Base-by-base conservation (phyloP, 2,113 vertebrate genomes). In the Todiramphus chloris region DNA sequence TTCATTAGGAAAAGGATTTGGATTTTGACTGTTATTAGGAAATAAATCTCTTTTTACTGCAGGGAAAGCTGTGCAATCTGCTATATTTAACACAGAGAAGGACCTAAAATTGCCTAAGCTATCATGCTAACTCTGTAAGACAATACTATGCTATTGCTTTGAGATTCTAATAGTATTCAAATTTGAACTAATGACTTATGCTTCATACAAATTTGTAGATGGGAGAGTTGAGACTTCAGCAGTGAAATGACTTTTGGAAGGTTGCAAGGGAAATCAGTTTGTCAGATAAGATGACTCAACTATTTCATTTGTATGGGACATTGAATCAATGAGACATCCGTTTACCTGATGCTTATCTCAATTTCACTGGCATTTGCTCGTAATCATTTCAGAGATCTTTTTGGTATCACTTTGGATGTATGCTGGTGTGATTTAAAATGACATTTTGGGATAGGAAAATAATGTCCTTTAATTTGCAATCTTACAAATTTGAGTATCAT, bases 1-100 rank as follows among this genome's bases (percentile, higher is more conserved):
- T 77, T 95, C 56, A 62, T 75, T 93, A 92, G 82, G 41, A 88
- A 77, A 79, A 59, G 63, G 75, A 85, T 88, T 90, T 95, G 72
- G 46, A 74, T 89, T 90, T 80, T 68, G n/a, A 92, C 43, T 1
- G 0, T 72, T 90, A 27, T 48, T 67, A 60, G 58, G 39, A 87
- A 95, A 79, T 74, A 87, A 87, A 87, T 70, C 85, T 88, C 28
- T 39, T 86, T 66, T 37, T 35, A 16, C 30, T 68, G 70, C 60
- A 82, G 53, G 68, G 88, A 66, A 81, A 60, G 66, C 80, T 33
- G 9, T 76, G 41, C 69, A 67, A 72, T 90, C 90, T 93, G 83
- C 79, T 93, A 2, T 82, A 58, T 50, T 94, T 81, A 91, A 90
- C 69, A 31, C 33, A 84, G 58, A 90, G 59, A 9, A 83, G 21